These are phyloP conservation scores for Orchesellides sinensis DNA, from an alignment of 2,888 invertebrate species.

Conservation along the genomic window DNA sequence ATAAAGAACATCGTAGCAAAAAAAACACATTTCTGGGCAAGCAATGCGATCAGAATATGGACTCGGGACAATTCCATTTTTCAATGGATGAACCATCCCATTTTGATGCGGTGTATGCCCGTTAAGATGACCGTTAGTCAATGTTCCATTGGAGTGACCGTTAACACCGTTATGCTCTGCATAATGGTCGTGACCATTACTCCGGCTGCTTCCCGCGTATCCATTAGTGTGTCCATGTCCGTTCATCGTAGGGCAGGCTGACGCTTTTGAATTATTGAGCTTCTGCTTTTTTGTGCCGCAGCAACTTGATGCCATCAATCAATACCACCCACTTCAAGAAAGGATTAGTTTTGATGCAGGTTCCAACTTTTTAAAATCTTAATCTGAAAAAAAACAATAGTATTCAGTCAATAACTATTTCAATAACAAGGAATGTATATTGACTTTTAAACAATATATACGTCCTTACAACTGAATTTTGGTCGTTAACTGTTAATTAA, in stretches of 20 bases:
- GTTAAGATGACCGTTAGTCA: constrained; percentile 68
- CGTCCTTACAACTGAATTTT: too few species aligned
- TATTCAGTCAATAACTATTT: too few species aligned
- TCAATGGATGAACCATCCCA: constrained; percentile 50
- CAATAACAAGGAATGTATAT: too few species aligned
- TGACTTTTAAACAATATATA: too few species aligned
- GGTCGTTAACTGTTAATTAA: too few species aligned
- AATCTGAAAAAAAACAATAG: neutral
- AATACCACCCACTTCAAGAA: neutral
- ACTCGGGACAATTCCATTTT: constrained; percentile 51
- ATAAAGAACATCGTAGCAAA: constrained; percentile 99
- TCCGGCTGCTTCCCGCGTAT: constrained; percentile 47
- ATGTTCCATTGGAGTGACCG: constrained; percentile 78
- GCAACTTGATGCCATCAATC: constrained; percentile 80
- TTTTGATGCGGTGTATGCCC: constrained; percentile 63
- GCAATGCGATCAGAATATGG: constrained; percentile 80
- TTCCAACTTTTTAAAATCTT: too few species aligned
- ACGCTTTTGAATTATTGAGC: constrained; percentile 83
- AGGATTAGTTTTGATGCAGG: neutral
- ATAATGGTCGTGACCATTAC: constrained; percentile 53
- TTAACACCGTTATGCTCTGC: constrained; percentile 77
- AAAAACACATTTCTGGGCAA: constrained; percentile 97
- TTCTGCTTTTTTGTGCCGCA: constrained; percentile 95
- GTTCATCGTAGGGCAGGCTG: constrained; percentile 62
- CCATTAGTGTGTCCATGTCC: constrained; percentile 76